Evolutionary conservation across 2,797 vertebrate genomes (phyloP).

Genomic region (Manis pentadactyla): DNA sequence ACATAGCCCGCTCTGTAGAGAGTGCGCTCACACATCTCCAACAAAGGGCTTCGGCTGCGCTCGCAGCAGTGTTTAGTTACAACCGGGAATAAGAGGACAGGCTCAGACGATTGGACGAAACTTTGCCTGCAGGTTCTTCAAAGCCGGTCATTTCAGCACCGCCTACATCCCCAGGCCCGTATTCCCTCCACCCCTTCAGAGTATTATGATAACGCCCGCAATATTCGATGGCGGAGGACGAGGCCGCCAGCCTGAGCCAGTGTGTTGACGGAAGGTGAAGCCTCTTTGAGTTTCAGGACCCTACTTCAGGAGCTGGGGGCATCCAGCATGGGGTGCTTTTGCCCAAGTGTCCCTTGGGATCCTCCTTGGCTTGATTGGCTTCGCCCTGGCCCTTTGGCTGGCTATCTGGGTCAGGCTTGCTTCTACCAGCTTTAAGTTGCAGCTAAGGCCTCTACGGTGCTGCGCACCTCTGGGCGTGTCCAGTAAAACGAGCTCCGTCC

Average conservation of each 20-base stretch:
- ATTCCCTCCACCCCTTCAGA: constrained; percentile 61
- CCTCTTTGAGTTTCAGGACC: background rate
- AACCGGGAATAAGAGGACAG: constrained; percentile 93
- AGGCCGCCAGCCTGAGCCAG: constrained; percentile 35
- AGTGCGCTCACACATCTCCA: constrained; percentile 98
- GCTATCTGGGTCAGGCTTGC: background rate
- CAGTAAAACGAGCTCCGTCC: background rate
- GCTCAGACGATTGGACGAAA: constrained; percentile 95
- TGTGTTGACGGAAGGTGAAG: background rate
- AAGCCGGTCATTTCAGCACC: constrained; percentile 90
- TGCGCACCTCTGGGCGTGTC: background rate
- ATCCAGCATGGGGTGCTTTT: background rate
- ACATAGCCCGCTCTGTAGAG: constrained; percentile 96
- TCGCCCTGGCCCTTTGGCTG: background rate
- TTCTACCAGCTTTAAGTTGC: constrained; percentile 1
- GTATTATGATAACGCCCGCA: constrained; percentile 85
- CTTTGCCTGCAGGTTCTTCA: constrained; percentile 88
- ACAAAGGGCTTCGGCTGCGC: constrained; percentile 89
- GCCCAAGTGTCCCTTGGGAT: constrained; percentile 57
- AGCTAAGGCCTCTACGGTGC: constrained; percentile 34
- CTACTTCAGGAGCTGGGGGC: background rate
- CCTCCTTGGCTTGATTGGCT: constrained; percentile 41
- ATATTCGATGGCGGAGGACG: constrained; percentile 77
- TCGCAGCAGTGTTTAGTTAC: constrained; percentile 93
- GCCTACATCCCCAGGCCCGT: constrained; percentile 88